phyloP scores from a whole-genome alignment of 2,888 invertebrate species.

The Drosophila atroscutellata region DNA sequence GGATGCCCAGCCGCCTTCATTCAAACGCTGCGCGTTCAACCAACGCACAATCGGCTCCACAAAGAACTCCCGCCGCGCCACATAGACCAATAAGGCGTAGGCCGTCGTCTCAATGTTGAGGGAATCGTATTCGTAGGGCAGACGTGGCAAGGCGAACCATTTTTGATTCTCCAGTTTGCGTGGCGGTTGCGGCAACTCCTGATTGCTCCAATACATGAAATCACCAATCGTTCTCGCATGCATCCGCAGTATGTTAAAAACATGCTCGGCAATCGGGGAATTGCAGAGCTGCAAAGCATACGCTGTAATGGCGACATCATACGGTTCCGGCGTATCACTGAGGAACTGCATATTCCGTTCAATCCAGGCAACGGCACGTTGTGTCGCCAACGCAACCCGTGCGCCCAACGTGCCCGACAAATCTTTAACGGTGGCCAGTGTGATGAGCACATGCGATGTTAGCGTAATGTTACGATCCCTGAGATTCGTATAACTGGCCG shows the following conservation, averaged over 20 bases:
- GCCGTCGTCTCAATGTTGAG: slow-evolving; percentile 97
- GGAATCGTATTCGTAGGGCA: slow-evolving; percentile 95
- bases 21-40: slow-evolving; percentile 94
- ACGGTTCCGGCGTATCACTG: slow-evolving; percentile 90
- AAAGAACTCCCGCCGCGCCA: slow-evolving; percentile 92
- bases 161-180: slow-evolving; percentile 95
- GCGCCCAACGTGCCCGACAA: slow-evolving; percentile 90
- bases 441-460: slow-evolving; percentile 96
- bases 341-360: slow-evolving; percentile 92
- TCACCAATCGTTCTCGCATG: slow-evolving; percentile 91
- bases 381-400: slow-evolving; percentile 91
- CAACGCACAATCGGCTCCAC: slow-evolving; percentile 95
- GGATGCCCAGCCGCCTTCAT: slow-evolving; percentile 95
- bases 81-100: slow-evolving; percentile 95
- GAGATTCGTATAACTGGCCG: slow-evolving; percentile 86
- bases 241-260: slow-evolving; percentile 90
- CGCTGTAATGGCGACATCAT: slow-evolving; percentile 94
- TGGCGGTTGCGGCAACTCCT: slow-evolving; percentile 91
- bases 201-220: slow-evolving; percentile 93
- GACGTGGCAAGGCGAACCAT: slow-evolving; percentile 93
- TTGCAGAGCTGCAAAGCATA: slow-evolving; percentile 94
- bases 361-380: slow-evolving; percentile 91
- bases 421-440: slow-evolving; percentile 93
- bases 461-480: slow-evolving; percentile 93
- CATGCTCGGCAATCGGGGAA: slow-evolving; percentile 94